Base-by-base conservation (phyloP, 1,140 invertebrate species). In the Trissolcus basalis region DNA sequence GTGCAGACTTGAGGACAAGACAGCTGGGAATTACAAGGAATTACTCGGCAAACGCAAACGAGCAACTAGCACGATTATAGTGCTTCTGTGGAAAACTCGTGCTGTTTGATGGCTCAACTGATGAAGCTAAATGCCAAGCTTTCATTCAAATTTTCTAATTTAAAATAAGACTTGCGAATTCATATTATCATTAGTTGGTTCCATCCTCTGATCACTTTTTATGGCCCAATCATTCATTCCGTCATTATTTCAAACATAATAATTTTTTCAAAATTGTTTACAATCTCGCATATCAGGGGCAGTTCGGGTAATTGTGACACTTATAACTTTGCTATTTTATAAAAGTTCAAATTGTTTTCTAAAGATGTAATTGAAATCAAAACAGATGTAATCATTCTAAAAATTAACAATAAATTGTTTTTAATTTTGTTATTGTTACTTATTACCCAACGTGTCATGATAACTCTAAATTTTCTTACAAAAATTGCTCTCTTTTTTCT, bases 121-220 rank as follows among this genome's bases (percentile, higher is more conserved):
- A 78, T 71, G 76, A 73, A 16, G 55, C 59, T 70, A 73, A 78
- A 78, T 73, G 76, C 65, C 65, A 73, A 78, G 69, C 65, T 61
- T 70, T 69, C 76, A 72, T 77, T 67, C 75, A 72, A 77, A 72
- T 72, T 64, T 73, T 64, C 69, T 64, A 77, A 77, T 77, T 72
- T 69, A 63, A 68, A 69, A 64, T 50, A 13, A 68, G 58, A 68
- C 63, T 53, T 16, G 48, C 4, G 64, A 77, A 69, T 77, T 71
- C 43, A 59, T 53, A 33, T 51, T 12, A 12, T 50, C 8, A 27
- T 27, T 27, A 27, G 19, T 6, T 27, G 19, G 19, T 27, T 6
- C 19, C 1, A 27, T n/a, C n/a, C n/a, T n/a, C 19, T 58, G 58
- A 71, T 64, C 44, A 58, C 32, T 64, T 27, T 27, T 27, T 27